Evolutionary conservation across 2,797 vertebrate genomes (phyloP).

Genomic region (Tauraco hartlaubi): DNA sequence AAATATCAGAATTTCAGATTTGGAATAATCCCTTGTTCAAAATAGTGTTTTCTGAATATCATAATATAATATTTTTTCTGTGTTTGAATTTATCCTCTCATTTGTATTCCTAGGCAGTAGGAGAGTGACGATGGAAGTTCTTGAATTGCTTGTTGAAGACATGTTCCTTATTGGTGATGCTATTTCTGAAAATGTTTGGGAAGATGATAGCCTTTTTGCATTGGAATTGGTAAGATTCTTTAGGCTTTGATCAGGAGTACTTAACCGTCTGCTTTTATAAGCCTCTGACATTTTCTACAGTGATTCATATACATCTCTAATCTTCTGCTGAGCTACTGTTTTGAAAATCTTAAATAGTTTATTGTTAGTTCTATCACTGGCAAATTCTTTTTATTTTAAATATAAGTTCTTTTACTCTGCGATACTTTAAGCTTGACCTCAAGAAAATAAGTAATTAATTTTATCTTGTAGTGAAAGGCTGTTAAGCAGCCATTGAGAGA

Average conservation of each 20-base stretch:
- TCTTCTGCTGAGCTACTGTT: not conserved
- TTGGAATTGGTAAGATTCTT: slow-evolving; percentile 90
- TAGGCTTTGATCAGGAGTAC: not conserved
- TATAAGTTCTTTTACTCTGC: not conserved
- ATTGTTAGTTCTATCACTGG: not conserved
- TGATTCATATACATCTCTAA: not conserved
- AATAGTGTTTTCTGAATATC: not conserved
- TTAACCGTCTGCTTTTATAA: not conserved
- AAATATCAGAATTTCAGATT: not conserved
- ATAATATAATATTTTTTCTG: not conserved
- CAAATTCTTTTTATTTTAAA: not conserved
- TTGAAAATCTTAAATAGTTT: not conserved
- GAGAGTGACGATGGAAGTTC: slow-evolving; percentile 85
- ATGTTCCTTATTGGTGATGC: slow-evolving; percentile 87
- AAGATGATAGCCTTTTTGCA: slow-evolving; percentile 92
- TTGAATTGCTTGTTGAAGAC: slow-evolving; percentile 89
- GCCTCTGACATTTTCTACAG: not conserved
- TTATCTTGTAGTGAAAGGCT: not conserved
- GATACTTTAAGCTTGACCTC: not conserved
- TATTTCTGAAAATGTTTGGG: slow-evolving; percentile 92
- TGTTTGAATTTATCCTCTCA: not conserved
- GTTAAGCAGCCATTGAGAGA: not conserved
- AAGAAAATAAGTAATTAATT: not conserved
- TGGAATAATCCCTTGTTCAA: not conserved
- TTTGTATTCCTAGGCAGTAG: slow-evolving; percentile 82